Base-by-base conservation (phyloP, 1,140 invertebrate genomes). In the Drosophila tani region DNA sequence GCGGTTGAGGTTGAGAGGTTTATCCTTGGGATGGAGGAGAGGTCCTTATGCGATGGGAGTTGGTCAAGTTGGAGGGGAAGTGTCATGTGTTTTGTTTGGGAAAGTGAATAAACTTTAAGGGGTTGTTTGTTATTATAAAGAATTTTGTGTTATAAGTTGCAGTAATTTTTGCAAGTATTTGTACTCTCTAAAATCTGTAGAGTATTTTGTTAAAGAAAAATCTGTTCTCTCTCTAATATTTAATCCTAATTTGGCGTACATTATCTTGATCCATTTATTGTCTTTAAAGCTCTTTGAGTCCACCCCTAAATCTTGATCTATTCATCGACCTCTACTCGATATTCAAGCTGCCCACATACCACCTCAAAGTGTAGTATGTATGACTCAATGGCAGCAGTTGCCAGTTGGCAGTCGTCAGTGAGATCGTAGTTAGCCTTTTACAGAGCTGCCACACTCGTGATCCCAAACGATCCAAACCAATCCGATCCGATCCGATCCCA, bases 341-440 rank as follows among this genome's bases (percentile, higher is more conserved):
- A 40, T 55, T 40, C 32, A 12, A 17, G 9, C 29, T 46, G 19
- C 68, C 68, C 67, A 75, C 56, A 71, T 55, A 29, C 32, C 71
- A 29, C 9, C 38, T 19, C 5, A 14, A 14, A 14, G 17, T 35
- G 12, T 35, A 19, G 19, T 19, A 12, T 66, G 32, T n/a, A 71
- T 71, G 68, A 71, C 49, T 70, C 50, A 70, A 43, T 46, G 32
- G 17, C 63, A 38, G 17, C 63, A 38, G 51, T 55, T 38, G 51
- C n/a, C 19, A 24, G 17, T 15, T 12, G 46, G 46, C 32, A 58
- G 38, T 19, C 9, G n/a, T 41, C 19, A 49, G 38, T 32, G 50
- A 81, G 68, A 84, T 66, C 64, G 59, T 51, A 76, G 67, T 69
- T 70, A 69, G 66, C 79, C 71, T 69, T 58, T 74, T 77, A 82